Conservation (phyloP, 2,797 vertebrate species). For the Lacerta bilineata region DNA sequence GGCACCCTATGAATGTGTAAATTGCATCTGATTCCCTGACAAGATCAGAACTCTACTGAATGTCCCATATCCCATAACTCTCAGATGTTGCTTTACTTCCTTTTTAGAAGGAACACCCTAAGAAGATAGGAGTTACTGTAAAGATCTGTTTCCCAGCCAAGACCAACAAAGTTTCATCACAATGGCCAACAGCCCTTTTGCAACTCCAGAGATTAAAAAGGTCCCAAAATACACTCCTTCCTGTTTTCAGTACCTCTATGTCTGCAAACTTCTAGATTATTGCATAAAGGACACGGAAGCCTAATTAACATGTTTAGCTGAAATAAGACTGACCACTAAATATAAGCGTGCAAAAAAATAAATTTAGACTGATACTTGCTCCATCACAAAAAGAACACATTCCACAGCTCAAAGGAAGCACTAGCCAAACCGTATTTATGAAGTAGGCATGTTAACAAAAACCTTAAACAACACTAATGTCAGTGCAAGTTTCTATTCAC, state of each 20-base stretch:
- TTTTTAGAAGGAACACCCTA: neutral
- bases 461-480: neutral
- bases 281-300: neutral
- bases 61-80: neutral
- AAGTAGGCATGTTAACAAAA: neutral
- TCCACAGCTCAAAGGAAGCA: neutral
- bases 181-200: neutral
- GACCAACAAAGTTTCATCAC: neutral
- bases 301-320: neutral
- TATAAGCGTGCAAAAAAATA: neutral
- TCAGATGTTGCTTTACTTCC: neutral
- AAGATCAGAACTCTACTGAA: neutral
- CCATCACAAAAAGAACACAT: neutral
- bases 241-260: neutral
- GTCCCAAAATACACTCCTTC: neutral
- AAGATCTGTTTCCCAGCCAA: neutral
- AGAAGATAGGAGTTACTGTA: too few species aligned
- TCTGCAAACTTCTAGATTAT: neutral
- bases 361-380: neutral
- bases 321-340: neutral
- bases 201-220: neutral
- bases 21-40: neutral
- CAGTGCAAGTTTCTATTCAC: neutral
- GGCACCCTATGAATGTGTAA: neutral
- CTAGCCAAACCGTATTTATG: neutral